Conservation (phyloP, 2,888 invertebrate species). For the Clanis bilineata region DNA sequence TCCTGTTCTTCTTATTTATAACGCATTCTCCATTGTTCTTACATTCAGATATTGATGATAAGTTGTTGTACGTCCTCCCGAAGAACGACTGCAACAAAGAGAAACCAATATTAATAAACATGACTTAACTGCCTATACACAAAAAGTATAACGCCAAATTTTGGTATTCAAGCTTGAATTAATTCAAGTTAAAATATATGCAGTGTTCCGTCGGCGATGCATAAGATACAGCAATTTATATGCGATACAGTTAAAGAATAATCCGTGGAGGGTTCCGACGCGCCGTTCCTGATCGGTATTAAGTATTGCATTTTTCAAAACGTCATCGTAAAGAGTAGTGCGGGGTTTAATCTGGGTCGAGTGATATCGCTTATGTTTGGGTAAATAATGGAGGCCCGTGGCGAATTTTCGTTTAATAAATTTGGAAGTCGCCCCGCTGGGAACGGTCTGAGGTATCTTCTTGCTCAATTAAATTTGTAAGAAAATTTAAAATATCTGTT, state of each 20-base stretch:
- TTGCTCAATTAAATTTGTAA: slow-evolving; percentile 77
- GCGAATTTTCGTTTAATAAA: slow-evolving; percentile 55
- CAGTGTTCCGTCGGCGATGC: slow-evolving; percentile 65
- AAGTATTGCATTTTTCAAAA: slow-evolving; percentile 81
- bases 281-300: slow-evolving; percentile 64
- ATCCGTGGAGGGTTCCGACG: slow-evolving; percentile 63
- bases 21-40: slow-evolving; percentile 95
- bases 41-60: slow-evolving; percentile 93
- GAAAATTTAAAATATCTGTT: slow-evolving; percentile 79
- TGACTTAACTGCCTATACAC: neutral
- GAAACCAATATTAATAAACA: slow-evolving; percentile 55
- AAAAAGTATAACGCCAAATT: slow-evolving; percentile 45
- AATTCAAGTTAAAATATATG: slow-evolving; percentile 75
- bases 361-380: slow-evolving; percentile 53
- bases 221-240: slow-evolving; percentile 78
- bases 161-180: slow-evolving; percentile 59
- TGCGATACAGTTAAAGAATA: slow-evolving; percentile 73
- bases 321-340: slow-evolving; percentile 78
- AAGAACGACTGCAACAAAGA: slow-evolving; percentile 92
- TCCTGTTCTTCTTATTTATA: slow-evolving; percentile 96
- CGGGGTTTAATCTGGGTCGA: slow-evolving; percentile 71
- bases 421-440: slow-evolving; percentile 76
- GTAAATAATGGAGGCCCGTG: slow-evolving; percentile 69
- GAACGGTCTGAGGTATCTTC: slow-evolving; percentile 64
- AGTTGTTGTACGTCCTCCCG: slow-evolving; percentile 95